Percentiles rank a stretch among this genome's conserved stretches.
Evolutionary conservation across 1,140 invertebrate genomes (phyloP).

Genomic region (Oreohelix idahoensis): DNA sequence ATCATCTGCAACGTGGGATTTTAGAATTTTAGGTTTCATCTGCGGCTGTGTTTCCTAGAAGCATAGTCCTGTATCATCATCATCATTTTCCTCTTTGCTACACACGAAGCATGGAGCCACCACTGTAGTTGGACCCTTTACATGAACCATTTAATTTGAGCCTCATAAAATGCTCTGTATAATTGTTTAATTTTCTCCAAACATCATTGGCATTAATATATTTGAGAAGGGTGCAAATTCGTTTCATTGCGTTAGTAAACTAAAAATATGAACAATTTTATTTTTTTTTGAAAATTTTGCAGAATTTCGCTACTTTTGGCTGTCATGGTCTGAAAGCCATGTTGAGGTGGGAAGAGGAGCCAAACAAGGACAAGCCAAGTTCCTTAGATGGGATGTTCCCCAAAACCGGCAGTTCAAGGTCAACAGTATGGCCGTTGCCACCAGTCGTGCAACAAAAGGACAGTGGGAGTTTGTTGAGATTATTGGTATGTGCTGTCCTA

Average conservation of each 20-base stretch:
- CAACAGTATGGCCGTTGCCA: conserved; percentile 69
- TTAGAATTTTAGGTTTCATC: too few relatives aligned
- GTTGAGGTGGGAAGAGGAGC: conserved; percentile 66
- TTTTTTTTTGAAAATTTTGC: background rate
- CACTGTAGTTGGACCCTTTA: too few relatives aligned
- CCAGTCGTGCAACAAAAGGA: conserved; percentile 61
- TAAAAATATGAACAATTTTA: conserved; percentile 2
- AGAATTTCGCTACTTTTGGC: conserved; percentile 68
- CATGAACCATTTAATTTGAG: too few relatives aligned
- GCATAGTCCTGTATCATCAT: too few relatives aligned
- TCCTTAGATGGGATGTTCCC: conserved; percentile 65
- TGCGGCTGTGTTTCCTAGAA: too few relatives aligned
- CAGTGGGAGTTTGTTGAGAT: conserved; percentile 71
- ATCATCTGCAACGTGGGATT: too few relatives aligned
- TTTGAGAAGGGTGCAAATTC: too few relatives aligned
- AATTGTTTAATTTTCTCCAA: too few relatives aligned
- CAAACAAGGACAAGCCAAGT: conserved; percentile 60
- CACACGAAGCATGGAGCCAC: too few relatives aligned
- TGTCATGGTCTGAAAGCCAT: conserved; percentile 62
- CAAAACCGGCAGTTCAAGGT: conserved; percentile 63
- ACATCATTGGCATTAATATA: too few relatives aligned
- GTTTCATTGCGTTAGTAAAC: background rate
- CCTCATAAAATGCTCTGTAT: too few relatives aligned
- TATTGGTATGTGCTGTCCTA: conserved; percentile 57
- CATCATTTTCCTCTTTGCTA: too few relatives aligned